These are phyloP conservation scores for Patella ulyssiponensis DNA, from an alignment of 2,888 invertebrate genomes.

Conservation along the genomic window DNA sequence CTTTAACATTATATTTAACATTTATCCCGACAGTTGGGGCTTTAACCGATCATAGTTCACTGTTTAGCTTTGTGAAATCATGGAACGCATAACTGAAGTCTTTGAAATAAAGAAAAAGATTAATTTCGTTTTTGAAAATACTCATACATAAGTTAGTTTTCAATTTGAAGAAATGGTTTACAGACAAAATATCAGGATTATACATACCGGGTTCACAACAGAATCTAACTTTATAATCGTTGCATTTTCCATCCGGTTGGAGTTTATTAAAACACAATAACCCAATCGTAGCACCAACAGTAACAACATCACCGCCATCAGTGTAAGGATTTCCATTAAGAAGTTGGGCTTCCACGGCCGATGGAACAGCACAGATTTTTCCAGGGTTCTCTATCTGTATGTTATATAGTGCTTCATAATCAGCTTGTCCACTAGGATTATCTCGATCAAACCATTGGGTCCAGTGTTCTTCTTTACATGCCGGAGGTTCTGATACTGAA, in stretches of 20 bases:
- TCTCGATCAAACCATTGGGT: constrained; percentile 4
- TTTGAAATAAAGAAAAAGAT: too few relatives aligned
- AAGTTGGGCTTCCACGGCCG: neutral
- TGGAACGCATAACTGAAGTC: too few relatives aligned
- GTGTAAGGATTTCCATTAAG: neutral
- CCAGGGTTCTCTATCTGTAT: neutral
- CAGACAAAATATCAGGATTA: too few relatives aligned
- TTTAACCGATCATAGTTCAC: too few relatives aligned
- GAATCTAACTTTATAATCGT: neutral
- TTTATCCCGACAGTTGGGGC: too few relatives aligned
- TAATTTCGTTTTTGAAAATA: too few relatives aligned
- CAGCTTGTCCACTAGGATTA: neutral
- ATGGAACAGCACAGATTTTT: neutral
- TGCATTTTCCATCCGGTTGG: neutral
- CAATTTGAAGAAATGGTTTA: too few relatives aligned
- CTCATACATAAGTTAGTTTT: too few relatives aligned
- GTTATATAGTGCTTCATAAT: neutral
- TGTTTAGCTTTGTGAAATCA: too few relatives aligned
- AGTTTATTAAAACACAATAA: neutral
- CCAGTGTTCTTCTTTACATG: neutral
- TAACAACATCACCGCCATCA: neutral
- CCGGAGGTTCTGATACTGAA: neutral
- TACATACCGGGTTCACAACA: neutral
- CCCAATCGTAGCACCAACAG: neutral
- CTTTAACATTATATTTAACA: too few relatives aligned